Conservation (phyloP, 2,888 invertebrate genomes). For the Xylophagus ater region DNA sequence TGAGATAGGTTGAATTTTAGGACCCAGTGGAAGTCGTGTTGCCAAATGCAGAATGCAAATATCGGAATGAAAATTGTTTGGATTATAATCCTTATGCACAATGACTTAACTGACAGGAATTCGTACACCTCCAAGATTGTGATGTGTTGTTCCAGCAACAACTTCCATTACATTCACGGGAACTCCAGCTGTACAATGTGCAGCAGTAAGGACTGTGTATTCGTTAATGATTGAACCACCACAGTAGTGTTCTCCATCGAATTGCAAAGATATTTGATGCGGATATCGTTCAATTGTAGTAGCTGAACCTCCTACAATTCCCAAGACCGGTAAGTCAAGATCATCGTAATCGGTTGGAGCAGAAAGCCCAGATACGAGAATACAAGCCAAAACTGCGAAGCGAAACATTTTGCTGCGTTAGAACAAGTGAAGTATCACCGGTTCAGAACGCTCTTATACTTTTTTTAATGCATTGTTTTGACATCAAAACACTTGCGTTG, state of each 20-base stretch:
- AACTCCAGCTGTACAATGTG: conserved; percentile 33
- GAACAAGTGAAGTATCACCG: no score
- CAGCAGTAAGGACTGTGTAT: conserved; percentile 34
- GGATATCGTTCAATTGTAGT: conserved; percentile 23
- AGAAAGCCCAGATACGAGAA: no score
- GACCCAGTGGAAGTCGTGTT: conserved; percentile 23
- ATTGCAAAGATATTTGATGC: conserved; percentile 22
- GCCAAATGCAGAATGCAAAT: conserved; percentile 29
- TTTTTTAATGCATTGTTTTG: no score
- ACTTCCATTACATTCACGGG: conserved; percentile 26
- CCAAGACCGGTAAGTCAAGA: no score
- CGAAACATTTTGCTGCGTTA: no score
- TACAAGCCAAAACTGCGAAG: no score
- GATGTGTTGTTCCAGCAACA: conserved; percentile 30
- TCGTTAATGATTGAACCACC: conserved; percentile 21
- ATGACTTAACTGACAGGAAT: no score
- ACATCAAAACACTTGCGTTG: no score
- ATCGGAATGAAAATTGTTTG: conserved; percentile 23
- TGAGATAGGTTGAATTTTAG: conserved; percentile 18
- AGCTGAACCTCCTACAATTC: conserved; percentile 22
- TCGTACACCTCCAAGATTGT: conserved; percentile 26
- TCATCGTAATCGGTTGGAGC: no score
- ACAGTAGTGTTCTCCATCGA: conserved; percentile 7
- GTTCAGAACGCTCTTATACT: no score
- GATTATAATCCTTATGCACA: no score